Evolutionary conservation across 2,797 vertebrate genomes (phyloP).

Genomic region (Leptatherina wallacei): DNA sequence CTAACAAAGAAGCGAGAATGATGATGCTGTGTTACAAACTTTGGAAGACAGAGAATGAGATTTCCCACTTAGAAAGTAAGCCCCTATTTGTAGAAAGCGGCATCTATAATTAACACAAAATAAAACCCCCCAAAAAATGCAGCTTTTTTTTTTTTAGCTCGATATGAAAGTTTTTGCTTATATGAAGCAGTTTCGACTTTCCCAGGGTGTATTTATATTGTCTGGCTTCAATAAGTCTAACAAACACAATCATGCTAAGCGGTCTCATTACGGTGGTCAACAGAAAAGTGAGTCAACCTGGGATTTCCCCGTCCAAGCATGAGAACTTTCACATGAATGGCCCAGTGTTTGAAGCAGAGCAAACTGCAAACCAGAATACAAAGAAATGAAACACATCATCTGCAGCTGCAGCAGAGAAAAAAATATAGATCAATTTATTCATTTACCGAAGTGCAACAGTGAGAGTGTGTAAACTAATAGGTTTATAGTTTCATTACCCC

Average conservation of each 20-base stretch:
- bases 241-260: not conserved
- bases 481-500: too few species aligned
- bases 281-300: too few species aligned
- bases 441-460: too few species aligned
- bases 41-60: constrained; percentile 29
- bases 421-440: not conserved
- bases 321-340: not conserved
- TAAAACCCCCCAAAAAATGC: not conserved
- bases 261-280: too few species aligned
- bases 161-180: too few species aligned
- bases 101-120: constrained; percentile 47
- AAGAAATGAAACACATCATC: not conserved
- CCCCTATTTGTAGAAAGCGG: constrained; percentile 33
- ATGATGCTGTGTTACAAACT: constrained; percentile 49
- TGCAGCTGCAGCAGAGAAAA: not conserved
- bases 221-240: not conserved
- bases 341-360: not conserved
- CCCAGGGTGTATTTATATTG: not conserved
- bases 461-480: too few species aligned
- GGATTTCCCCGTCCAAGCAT: not conserved
- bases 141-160: too few species aligned
- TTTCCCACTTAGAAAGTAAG: constrained; percentile 32
- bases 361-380: not conserved
- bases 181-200: too few species aligned
- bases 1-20: constrained; percentile 49